Evolutionary conservation across 2,113 vertebrate genomes (phyloP).

Genomic region (Sinocyclocheilus anshuiensis): DNA sequence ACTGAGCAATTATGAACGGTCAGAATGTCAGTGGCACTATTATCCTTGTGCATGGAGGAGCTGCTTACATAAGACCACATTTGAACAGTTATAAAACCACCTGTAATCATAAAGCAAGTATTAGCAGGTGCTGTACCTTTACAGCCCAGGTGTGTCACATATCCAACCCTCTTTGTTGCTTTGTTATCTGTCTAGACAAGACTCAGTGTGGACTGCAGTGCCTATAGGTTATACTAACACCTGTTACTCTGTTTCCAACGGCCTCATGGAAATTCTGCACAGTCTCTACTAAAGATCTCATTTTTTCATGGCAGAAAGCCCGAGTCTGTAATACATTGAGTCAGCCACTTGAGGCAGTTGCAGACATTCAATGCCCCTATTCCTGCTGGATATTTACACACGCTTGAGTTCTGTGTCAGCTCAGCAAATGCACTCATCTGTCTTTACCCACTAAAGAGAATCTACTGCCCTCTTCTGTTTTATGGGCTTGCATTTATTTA

Average conservation of each 20-base stretch:
- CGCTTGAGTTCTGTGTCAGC: neutral
- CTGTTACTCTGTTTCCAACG: neutral
- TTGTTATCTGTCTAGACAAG: slow-evolving; percentile 16
- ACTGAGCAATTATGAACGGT: slow-evolving; percentile 32
- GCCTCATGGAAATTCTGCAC: neutral
- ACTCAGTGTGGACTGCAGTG: neutral
- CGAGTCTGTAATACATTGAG: neutral
- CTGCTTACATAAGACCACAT: slow-evolving; percentile 40
- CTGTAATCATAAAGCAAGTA: neutral
- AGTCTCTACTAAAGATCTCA: neutral
- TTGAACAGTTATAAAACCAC: slow-evolving; percentile 43
- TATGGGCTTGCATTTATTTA: neutral
- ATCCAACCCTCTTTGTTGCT: neutral
- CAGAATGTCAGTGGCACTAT: neutral
- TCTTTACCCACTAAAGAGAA: neutral
- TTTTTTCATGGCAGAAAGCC: neutral
- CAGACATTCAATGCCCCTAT: neutral
- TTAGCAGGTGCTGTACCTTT: slow-evolving; percentile 23
- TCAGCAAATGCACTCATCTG: neutral
- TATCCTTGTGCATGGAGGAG: slow-evolving; percentile 28
- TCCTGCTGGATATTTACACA: neutral
- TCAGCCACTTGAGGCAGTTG: slow-evolving; percentile 25
- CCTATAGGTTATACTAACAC: neutral
- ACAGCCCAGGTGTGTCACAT: slow-evolving; percentile 33
- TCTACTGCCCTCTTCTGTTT: neutral